Evolutionary conservation across 2,888 invertebrate genomes (phyloP).

Genomic region (Cistogaster globosa): DNA sequence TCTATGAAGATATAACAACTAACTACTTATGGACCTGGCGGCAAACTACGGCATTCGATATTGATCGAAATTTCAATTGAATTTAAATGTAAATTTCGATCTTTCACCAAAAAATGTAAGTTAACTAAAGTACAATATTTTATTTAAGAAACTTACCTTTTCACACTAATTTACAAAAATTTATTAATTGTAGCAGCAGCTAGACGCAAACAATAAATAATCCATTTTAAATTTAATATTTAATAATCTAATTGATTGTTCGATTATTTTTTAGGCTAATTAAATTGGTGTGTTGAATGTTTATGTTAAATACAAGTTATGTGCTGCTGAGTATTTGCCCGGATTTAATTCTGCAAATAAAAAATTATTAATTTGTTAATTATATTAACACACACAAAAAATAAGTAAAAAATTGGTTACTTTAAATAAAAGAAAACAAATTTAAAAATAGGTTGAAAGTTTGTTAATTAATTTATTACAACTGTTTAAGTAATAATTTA

Average conservation of each 20-base stretch:
- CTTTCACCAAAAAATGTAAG: too few relatives aligned
- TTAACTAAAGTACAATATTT: neutral
- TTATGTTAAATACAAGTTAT: constrained; percentile 32
- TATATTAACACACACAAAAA: constrained; percentile 46
- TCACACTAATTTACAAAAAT: neutral
- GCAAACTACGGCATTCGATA: too few relatives aligned
- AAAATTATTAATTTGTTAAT: constrained; percentile 41
- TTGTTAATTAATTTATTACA: neutral
- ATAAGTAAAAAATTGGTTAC: neutral
- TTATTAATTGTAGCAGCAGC: neutral
- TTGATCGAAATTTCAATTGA: too few relatives aligned
- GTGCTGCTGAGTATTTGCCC: neutral
- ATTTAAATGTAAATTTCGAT: too few relatives aligned
- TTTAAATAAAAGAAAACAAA: neutral
- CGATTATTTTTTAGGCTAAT: constrained; percentile 21
- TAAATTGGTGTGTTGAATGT: constrained; percentile 34
- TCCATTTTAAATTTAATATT: constrained; percentile 38
- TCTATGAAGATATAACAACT: too few relatives aligned
- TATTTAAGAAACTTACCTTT: constrained; percentile 37
- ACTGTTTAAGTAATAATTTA: neutral
- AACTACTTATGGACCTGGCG: too few relatives aligned
- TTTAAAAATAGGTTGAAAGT: neutral
- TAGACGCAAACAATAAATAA: neutral
- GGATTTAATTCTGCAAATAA: constrained; percentile 28
- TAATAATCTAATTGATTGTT: constrained; percentile 50